These are phyloP conservation scores for Venustaconcha ellipsiformis DNA, from an alignment of 1,140 invertebrate species.

Conservation along the genomic window DNA sequence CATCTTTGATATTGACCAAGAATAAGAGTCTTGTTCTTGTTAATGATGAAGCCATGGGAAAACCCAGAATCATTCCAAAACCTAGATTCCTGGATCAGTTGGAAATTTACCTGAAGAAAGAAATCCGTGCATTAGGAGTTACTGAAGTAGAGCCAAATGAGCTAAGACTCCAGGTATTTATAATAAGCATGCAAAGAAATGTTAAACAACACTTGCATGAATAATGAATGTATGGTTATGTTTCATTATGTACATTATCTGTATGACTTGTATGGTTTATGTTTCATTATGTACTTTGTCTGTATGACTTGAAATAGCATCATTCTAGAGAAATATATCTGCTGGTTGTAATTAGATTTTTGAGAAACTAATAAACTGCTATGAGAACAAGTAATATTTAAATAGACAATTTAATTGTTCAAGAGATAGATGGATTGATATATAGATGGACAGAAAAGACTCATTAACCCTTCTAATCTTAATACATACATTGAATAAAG, in stretches of 20 bases:
- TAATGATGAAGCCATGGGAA: slow-evolving; percentile 62
- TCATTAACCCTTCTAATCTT: too few relatives aligned
- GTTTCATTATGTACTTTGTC: too few relatives aligned
- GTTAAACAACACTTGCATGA: neutral
- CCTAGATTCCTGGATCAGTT: slow-evolving; percentile 67
- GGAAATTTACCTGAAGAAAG: slow-evolving; percentile 67
- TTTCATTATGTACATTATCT: too few relatives aligned
- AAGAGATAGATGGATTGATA: too few relatives aligned
- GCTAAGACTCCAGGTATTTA: slow-evolving; percentile 64
- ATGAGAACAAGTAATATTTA: too few relatives aligned
- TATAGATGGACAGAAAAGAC: too few relatives aligned
- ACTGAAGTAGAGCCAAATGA: slow-evolving; percentile 64
- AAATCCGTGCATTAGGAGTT: slow-evolving; percentile 63
- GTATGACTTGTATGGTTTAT: neutral
- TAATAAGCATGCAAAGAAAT: neutral
- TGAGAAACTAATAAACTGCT: too few relatives aligned
- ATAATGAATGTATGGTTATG: neutral
- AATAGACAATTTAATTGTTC: too few relatives aligned
- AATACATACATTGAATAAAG: too few relatives aligned
- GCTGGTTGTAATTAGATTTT: too few relatives aligned
- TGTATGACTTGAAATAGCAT: too few relatives aligned
- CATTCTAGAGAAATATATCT: too few relatives aligned
- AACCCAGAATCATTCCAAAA: slow-evolving; percentile 64
- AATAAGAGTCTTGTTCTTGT: slow-evolving; percentile 63
- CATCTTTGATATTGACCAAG: slow-evolving; percentile 59